phyloP scores from a whole-genome alignment of 2,113 vertebrate species.

The Oncorhynchus kisutch region DNA sequence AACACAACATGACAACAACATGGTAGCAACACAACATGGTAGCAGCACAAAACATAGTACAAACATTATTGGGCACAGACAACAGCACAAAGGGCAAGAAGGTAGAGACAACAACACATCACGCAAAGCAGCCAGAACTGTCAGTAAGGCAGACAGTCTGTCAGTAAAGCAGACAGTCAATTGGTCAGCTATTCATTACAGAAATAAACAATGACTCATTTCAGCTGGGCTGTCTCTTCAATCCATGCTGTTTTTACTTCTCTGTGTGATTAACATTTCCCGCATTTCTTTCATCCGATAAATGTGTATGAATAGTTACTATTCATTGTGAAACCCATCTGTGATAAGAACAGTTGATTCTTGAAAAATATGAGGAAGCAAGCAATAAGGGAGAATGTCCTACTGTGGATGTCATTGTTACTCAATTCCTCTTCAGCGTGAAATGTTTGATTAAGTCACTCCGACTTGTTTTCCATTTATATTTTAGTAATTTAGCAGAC shows the following conservation, averaged over 20 bases:
- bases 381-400: not conserved
- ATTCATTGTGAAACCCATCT: constrained; percentile 35
- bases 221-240: constrained; percentile 7
- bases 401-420: not conserved
- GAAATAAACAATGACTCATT: constrained; percentile 42
- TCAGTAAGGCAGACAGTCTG: no score
- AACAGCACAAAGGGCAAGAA: no score
- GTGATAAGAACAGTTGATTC: constrained; percentile 6
- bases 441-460: not conserved
- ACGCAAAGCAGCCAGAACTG: no score
- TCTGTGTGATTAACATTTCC: constrained; percentile 12
- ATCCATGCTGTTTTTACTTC: constrained; percentile 8
- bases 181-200: constrained; percentile 52
- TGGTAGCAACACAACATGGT: no score
- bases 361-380: constrained; percentile 40
- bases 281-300: constrained; percentile 36
- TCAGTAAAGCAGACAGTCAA: constrained; percentile 8
- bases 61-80: no score
- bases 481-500: no score
- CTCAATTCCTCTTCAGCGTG: constrained; percentile 41
- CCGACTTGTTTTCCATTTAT: no score
- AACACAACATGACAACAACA: no score
- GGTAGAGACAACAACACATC: no score
- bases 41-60: no score
- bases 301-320: constrained; percentile 23